These are phyloP conservation scores for Nineta flava DNA, from an alignment of 2,888 invertebrate genomes.

Conservation along the genomic window DNA sequence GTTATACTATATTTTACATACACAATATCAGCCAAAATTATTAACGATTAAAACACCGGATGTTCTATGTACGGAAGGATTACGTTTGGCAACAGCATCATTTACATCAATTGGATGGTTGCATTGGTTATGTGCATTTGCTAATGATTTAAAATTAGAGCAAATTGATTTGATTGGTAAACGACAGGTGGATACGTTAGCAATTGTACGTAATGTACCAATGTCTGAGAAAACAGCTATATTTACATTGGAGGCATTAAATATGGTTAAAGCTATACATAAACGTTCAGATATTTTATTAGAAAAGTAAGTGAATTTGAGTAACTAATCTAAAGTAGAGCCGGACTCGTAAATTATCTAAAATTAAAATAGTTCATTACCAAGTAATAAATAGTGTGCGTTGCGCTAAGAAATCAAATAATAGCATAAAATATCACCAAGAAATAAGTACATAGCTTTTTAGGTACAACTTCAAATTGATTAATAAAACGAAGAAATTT, in stretches of 20 bases:
- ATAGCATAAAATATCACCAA: too few species aligned
- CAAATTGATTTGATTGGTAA: conserved; percentile 14
- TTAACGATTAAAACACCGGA: neutral
- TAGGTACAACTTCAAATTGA: too few species aligned
- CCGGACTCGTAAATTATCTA: neutral
- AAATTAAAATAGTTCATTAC: neutral
- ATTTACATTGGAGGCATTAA: conserved; percentile 22
- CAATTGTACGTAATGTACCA: conserved; percentile 15
- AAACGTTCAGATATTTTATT: conserved; percentile 12
- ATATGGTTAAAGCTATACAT: conserved; percentile 17
- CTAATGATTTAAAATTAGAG: conserved; percentile 16
- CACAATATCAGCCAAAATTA: conserved; percentile 9
- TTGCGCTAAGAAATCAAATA: too few species aligned
- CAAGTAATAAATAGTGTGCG: neutral
- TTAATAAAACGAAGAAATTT: too few species aligned
- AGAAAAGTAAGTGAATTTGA: neutral
- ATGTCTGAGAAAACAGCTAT: conserved; percentile 18
- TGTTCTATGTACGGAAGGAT: neutral
- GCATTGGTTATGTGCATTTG: conserved; percentile 22
- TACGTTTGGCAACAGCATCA: neutral
- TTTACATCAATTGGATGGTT: conserved; percentile 10
- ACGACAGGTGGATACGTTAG: conserved; percentile 15
- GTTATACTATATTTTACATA: conserved; percentile 16
- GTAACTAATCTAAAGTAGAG: too few species aligned
- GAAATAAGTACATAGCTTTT: too few species aligned